Percentiles rank a stretch among this genome's conserved stretches.
phyloP scores from a whole-genome alignment of 2,888 invertebrate genomes.

The Chaitophorus viminalis region DNA sequence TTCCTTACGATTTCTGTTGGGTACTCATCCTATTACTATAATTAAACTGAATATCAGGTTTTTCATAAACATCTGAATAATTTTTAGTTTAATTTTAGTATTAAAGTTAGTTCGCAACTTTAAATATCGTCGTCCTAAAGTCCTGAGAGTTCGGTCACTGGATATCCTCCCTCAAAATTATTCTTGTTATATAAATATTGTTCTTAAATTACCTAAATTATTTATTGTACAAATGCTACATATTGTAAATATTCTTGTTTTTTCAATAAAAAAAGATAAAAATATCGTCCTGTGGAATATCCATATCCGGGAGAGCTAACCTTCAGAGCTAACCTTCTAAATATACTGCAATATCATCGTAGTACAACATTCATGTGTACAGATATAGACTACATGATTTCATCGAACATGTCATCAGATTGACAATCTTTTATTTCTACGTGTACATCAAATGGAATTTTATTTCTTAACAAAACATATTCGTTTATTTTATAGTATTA shows the following conservation, averaged over 20 bases:
- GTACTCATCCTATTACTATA: not conserved
- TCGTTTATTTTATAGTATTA: no score
- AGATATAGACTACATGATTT: not conserved
- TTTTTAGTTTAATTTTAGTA: no score
- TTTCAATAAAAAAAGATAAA: no score
- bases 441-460: not conserved
- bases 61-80: not conserved
- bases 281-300: slow-evolving; percentile 21
- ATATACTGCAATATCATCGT: not conserved
- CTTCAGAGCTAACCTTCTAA: slow-evolving; percentile 38
- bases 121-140: no score
- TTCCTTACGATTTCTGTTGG: slow-evolving; percentile 17
- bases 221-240: no score
- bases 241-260: no score
- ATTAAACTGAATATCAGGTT: slow-evolving; percentile 13
- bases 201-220: no score
- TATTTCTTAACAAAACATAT: no score
- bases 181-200: no score
- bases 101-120: not conserved
- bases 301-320: not conserved
- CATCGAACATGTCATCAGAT: not conserved
- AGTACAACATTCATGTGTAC: not conserved
- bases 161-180: no score
- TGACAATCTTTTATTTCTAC: not conserved
- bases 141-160: no score